Evolutionary conservation across 2,888 invertebrate species (phyloP).

Genomic region (Habroteleia sp.): DNA sequence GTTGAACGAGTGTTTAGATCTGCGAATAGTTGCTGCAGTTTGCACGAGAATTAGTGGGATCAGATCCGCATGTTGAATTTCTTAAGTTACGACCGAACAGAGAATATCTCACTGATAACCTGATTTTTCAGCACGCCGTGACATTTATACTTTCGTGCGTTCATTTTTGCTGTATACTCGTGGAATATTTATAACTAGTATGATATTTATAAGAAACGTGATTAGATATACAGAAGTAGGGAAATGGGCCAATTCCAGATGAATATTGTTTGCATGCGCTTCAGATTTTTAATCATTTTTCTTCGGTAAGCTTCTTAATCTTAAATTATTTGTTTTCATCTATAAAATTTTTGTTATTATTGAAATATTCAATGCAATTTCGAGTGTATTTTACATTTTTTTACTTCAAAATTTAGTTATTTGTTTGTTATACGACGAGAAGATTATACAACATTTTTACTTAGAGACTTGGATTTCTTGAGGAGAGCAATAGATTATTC

Average conservation of each 20-base stretch:
- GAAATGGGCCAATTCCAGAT: slow-evolving; percentile 25
- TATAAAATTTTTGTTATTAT: too few relatives aligned
- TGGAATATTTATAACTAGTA: slow-evolving; percentile 34
- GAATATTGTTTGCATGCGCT: too few relatives aligned
- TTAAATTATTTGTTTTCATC: too few relatives aligned
- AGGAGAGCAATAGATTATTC: too few relatives aligned
- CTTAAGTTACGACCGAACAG: slow-evolving; percentile 42
- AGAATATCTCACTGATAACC: slow-evolving; percentile 43
- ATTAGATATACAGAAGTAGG: slow-evolving; percentile 45
- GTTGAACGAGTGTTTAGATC: slow-evolving; percentile 37
- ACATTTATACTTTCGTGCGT: slow-evolving; percentile 49
- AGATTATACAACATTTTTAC: too few relatives aligned
- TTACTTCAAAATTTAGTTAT: too few relatives aligned
- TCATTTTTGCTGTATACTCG: slow-evolving; percentile 31
- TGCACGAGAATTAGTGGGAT: slow-evolving; percentile 41
- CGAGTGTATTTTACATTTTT: too few relatives aligned
- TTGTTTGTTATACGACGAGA: too few relatives aligned
- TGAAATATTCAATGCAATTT: too few relatives aligned
- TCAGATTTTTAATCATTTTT: not conserved
- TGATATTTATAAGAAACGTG: too few relatives aligned
- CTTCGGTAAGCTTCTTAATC: too few relatives aligned
- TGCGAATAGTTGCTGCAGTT: not conserved
- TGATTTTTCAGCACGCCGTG: slow-evolving; percentile 37
- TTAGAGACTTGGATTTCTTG: too few relatives aligned
- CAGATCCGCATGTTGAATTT: slow-evolving; percentile 34